Base-by-base conservation (phyloP, 64 coral and sea anemone genomes). In the Platygyra sinensis region DNA sequence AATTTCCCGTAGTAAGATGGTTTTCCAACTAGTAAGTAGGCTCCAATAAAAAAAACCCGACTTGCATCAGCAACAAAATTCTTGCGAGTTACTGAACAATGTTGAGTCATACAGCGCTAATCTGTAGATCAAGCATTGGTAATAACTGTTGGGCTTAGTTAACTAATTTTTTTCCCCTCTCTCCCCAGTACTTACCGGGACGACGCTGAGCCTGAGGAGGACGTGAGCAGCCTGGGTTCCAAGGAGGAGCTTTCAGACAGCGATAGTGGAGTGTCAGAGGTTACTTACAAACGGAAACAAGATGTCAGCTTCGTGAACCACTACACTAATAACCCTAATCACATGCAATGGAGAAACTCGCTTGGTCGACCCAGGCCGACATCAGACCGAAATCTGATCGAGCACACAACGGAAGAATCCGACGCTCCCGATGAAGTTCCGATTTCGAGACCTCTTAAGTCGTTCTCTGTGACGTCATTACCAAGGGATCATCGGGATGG, bases 381-480 rank as follows among this genome's bases (percentile, higher is more conserved):
- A 4, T 28, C 31, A n/a, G 72, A 62, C 3, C 92, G 55, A 64
- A 67, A 89, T 57, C 72, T 63, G 6, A 83, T 89, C 55, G 87
- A 82, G 39, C 78, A 73, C 74, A 60, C 77, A 39, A 88, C 91
- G 20, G 91, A 93, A 62, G 91, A 93, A 81, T 93, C 91, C 39
- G 91, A 93, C 30, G 51, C 15, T n/a, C 85, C 85, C 54, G 86
- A 81, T 46, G 86, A 88, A 16, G 73, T 79, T 52, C 91, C 91
- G 29, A 82, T 81, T 16, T 49, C 62, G 29, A 75, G 71, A n/a
- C 24, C 42, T 30, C 63, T 83, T 2, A 84, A 88, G 71, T 93
- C 92, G 4, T 93, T 93, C 20, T 77, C 91, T 46, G 65, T 72
- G 27, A 62, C 39, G 81, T 85, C 85, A 17, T 86, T 87, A 32